These are phyloP conservation scores for Hypselothyrea guttata DNA, from an alignment of 2,888 invertebrate species.

Conservation along the genomic window DNA sequence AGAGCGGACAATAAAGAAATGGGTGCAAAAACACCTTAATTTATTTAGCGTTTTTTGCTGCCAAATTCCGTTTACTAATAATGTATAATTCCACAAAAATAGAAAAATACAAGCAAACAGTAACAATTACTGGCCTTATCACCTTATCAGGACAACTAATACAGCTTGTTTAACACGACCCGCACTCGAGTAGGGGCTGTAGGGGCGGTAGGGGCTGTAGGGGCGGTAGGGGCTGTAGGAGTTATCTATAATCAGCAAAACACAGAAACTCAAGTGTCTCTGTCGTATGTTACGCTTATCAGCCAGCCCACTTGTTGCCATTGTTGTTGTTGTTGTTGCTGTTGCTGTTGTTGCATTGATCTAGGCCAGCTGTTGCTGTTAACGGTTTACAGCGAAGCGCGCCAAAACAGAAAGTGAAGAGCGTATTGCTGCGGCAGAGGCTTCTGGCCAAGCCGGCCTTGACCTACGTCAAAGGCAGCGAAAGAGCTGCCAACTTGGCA, in stretches of 20 bases:
- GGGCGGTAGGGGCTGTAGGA: background rate
- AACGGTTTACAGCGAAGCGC: conserved; percentile 14
- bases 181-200: conserved; percentile 5
- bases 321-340: too few species aligned
- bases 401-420: conserved; percentile 13
- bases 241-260: conserved; percentile 53
- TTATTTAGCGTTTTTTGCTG: too few species aligned
- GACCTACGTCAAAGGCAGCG: conserved; percentile 63
- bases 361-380: background rate
- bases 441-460: conserved; percentile 55
- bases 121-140: conserved; percentile 1
- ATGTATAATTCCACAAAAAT: too few species aligned
- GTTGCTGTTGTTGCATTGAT: background rate
- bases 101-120: conserved; percentile 14
- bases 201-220: background rate
- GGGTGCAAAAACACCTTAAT: too few species aligned
- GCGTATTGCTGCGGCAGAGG: conserved; percentile 2
- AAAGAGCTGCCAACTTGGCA: conserved; percentile 32
- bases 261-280: conserved; percentile 33
- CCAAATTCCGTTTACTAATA: too few species aligned
- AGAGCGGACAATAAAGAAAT: too few species aligned
- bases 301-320: conserved; percentile 1
- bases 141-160: conserved; percentile 36
- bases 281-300: conserved; percentile 41
- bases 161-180: conserved; percentile 37